phyloP scores from a whole-genome alignment of 2,888 invertebrate genomes.

The Leptopterna dolabrata region DNA sequence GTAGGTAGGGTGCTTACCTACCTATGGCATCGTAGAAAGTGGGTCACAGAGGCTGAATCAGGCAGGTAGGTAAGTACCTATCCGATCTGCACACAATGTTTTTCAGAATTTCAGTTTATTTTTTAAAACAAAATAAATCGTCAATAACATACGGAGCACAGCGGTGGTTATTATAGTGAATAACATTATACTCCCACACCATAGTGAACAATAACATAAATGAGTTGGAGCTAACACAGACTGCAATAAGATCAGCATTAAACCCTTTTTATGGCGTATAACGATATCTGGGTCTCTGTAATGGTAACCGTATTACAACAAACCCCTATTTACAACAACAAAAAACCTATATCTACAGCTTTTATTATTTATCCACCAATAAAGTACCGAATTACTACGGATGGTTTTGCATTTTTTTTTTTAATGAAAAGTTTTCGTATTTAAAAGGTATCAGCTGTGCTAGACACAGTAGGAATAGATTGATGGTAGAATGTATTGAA shows the following conservation, averaged over 20 bases:
- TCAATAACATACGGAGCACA: not conserved
- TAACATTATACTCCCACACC: not conserved
- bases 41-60: no score
- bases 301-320: not conserved
- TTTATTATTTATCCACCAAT: no score
- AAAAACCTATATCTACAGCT: no score
- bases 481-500: not conserved
- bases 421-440: no score
- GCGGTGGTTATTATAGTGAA: not conserved
- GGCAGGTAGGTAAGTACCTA: no score
- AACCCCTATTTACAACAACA: not conserved
- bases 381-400: no score
- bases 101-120: not conserved
- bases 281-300: not conserved
- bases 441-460: no score
- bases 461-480: no score
- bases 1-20: no score
- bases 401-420: no score
- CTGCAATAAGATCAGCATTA: not conserved
- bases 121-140: not conserved
- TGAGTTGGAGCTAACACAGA: not conserved
- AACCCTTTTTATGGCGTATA: not conserved
- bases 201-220: not conserved
- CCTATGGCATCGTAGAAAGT: no score
- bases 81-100: no score